phyloP scores from a whole-genome alignment of 2,113 vertebrate genomes.

The Arenaria interpres region DNA sequence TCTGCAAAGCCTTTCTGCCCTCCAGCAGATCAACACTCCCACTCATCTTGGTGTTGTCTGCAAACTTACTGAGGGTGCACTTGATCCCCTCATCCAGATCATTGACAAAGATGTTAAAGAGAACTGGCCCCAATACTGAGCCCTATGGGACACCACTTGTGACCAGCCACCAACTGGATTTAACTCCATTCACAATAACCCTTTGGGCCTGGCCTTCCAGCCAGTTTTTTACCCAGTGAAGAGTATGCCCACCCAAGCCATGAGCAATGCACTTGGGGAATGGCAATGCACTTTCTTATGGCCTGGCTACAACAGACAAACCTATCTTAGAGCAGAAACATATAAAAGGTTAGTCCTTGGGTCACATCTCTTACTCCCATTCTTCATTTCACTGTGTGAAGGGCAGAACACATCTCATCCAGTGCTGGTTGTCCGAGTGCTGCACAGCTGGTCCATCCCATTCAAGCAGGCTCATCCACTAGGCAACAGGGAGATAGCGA shows the following conservation, averaged over 20 bases:
- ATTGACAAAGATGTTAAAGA: not conserved
- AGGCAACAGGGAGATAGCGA: not conserved
- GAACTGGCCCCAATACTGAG: not conserved
- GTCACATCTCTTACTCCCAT: not conserved
- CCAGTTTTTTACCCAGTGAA: not conserved
- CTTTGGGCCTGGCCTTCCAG: not conserved
- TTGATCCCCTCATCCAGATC: not conserved
- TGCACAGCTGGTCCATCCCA: not conserved
- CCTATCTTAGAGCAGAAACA: not conserved
- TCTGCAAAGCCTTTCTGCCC: not conserved
- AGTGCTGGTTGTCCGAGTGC: accelerated
- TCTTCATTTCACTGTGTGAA: not conserved
- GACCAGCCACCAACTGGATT: not conserved
- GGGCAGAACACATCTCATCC: not conserved
- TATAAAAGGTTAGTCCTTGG: not conserved
- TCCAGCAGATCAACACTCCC: not conserved
- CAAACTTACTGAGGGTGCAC: not conserved
- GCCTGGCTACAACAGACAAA: not conserved
- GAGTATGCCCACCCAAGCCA: not conserved
- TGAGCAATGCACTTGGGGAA: not conserved
- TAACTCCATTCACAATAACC: not conserved
- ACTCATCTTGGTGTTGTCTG: not conserved
- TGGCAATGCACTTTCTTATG: not conserved
- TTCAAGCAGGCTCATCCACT: not conserved
- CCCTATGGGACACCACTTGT: not conserved